Percentiles rank a stretch among this genome's conserved stretches.
Evolutionary conservation across 2,797 vertebrate species (phyloP).

Genomic region (Oreochromis mossambicus): DNA sequence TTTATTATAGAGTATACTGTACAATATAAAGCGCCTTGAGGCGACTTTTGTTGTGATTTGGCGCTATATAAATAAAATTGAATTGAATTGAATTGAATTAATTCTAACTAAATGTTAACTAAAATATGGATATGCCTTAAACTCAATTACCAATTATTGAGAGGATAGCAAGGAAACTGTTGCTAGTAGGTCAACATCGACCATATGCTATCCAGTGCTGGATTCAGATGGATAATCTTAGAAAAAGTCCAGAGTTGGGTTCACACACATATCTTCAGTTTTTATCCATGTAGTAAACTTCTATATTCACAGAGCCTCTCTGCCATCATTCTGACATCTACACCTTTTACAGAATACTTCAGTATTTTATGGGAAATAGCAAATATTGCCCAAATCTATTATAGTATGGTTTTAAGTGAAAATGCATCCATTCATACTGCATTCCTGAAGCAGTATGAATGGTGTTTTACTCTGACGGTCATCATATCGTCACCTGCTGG

Average conservation of each 20-base stretch:
- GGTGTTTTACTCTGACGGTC: neutral
- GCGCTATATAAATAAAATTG: no score
- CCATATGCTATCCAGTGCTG: neutral
- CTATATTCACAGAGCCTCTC: neutral
- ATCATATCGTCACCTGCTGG: neutral
- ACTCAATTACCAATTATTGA: neutral
- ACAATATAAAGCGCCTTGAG: no score
- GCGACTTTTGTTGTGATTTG: no score
- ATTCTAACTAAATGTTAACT: neutral
- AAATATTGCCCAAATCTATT: neutral
- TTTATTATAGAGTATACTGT: no score
- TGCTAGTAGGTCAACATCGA: neutral
- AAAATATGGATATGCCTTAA: neutral
- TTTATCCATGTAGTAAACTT: neutral
- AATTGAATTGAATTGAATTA: no score
- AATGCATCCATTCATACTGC: neutral
- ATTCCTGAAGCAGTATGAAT: fast-evolving
- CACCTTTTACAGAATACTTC: neutral
- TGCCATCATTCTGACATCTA: neutral
- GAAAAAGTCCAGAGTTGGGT: neutral
- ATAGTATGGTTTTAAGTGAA: fast-evolving
- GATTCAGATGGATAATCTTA: neutral
- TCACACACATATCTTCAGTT: neutral
- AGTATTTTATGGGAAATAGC: neutral
- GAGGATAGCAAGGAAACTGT: neutral